Evolutionary conservation across 35 echinoderm and acorn worm species (phyloP).

Genomic region (Hemicentrotus pulcherrimus): DNA sequence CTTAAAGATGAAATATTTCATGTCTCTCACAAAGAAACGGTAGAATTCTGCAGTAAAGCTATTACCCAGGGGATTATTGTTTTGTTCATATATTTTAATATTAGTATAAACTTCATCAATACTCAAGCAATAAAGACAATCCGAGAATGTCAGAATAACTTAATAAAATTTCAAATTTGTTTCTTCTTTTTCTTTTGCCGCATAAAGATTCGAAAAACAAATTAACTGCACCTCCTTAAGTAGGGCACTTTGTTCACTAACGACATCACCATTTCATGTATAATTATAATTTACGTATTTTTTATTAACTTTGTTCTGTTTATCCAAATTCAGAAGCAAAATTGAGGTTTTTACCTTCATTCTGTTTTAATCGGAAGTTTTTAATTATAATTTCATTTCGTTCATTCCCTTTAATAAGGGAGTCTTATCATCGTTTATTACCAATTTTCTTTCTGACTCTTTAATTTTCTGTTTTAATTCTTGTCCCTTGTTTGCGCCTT

Average conservation of each 20-base stretch:
- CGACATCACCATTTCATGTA: neutral
- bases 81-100: neutral
- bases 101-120: neutral
- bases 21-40: neutral
- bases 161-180: neutral
- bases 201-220: neutral
- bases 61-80: neutral
- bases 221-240: conserved; percentile 41
- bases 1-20: neutral
- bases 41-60: neutral
- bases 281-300: neutral
- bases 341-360: conserved; percentile 52
- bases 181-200: neutral
- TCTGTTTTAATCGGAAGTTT: conserved; percentile 13
- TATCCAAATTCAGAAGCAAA: conserved; percentile 44
- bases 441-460: neutral
- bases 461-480: neutral
- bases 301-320: conserved; percentile 53
- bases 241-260: neutral
- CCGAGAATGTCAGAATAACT: neutral
- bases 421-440: neutral
- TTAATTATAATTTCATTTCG: neutral
- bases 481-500: neutral
- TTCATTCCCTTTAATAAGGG: conserved; percentile 22
- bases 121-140: neutral